A percentile compares a stretch with the other conserved stretches of the same genome.
Evolutionary conservation across 2,113 vertebrate species (phyloP).

Genomic region (Phoenicopterus ruber): DNA sequence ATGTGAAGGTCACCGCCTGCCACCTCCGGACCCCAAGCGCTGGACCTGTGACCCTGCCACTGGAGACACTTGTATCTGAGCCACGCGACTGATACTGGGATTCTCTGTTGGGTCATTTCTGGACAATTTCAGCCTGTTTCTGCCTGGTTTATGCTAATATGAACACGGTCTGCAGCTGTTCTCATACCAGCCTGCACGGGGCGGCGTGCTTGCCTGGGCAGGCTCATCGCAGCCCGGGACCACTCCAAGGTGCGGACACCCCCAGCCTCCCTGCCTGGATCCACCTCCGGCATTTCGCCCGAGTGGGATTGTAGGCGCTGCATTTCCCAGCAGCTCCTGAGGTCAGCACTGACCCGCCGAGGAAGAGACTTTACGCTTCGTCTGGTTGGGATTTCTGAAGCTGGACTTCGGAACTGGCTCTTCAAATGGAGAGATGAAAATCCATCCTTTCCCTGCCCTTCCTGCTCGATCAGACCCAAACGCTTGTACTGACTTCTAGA

Average conservation of each 20-base stretch:
- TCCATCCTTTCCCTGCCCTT: not conserved
- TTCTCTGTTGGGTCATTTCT: not conserved
- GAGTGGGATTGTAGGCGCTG: not conserved
- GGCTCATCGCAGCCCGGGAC: not conserved
- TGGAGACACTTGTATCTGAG: not conserved
- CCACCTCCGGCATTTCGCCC: not conserved
- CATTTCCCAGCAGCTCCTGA: not conserved
- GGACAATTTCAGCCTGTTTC: not conserved
- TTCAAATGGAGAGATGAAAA: not conserved
- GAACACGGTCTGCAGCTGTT: not conserved
- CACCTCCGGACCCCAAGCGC: not conserved
- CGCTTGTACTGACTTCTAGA: not conserved
- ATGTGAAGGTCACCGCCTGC: not conserved
- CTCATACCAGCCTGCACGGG: not conserved
- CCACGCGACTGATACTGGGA: not conserved
- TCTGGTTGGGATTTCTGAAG: not conserved
- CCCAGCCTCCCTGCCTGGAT: not conserved
- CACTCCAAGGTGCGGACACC: not conserved
- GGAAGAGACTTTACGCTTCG: not conserved
- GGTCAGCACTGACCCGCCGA: not conserved
- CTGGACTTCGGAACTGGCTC: fast-evolving
- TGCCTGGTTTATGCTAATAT: not conserved
- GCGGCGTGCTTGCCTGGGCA: not conserved
- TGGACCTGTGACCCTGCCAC: not conserved
- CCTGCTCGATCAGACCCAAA: not conserved